Percentiles rank a stretch among this genome's conserved stretches.
Conservation (phyloP, 2,113 vertebrate genomes). For the Monarcha castaneiventris region DNA sequence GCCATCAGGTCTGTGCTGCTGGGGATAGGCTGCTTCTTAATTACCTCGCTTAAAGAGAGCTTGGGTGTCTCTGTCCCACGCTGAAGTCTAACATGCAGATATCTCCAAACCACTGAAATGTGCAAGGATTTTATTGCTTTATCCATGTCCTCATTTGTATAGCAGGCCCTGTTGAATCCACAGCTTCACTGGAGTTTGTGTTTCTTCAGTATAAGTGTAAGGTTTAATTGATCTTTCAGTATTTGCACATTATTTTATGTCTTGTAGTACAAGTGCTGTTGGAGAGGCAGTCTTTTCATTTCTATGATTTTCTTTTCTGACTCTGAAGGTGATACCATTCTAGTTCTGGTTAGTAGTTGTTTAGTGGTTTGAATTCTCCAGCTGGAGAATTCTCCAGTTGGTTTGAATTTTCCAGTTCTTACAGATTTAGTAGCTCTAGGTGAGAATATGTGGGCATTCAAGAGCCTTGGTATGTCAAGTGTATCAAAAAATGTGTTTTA, state of each 20-base stretch:
- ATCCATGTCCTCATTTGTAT: not conserved
- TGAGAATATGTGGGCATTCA: not conserved
- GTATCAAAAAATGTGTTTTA: not conserved
- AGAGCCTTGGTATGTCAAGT: not conserved
- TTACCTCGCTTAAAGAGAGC: not conserved
- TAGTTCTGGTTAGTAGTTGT: not conserved
- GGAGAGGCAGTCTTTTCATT: not conserved
- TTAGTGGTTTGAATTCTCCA: not conserved
- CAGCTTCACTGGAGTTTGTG: not conserved
- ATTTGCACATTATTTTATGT: not conserved
- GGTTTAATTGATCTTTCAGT: not conserved
- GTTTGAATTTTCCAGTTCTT: not conserved
- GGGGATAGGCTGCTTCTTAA: conserved; percentile 11
- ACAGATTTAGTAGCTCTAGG: not conserved
- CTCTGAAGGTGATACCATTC: not conserved
- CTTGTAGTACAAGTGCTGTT: not conserved
- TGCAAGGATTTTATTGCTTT: not conserved
- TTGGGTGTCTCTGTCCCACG: not conserved
- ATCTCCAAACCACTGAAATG: not conserved
- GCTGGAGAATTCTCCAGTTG: not conserved
- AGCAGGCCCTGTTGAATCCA: not conserved
- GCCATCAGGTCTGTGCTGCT: conserved; percentile 27
- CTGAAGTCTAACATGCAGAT: not conserved
- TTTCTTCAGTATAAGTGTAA: not conserved
- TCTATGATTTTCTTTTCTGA: not conserved